Conservation (phyloP, 53 echinoderm and acorn worm species). For the Apostichopus leukothele region DNA sequence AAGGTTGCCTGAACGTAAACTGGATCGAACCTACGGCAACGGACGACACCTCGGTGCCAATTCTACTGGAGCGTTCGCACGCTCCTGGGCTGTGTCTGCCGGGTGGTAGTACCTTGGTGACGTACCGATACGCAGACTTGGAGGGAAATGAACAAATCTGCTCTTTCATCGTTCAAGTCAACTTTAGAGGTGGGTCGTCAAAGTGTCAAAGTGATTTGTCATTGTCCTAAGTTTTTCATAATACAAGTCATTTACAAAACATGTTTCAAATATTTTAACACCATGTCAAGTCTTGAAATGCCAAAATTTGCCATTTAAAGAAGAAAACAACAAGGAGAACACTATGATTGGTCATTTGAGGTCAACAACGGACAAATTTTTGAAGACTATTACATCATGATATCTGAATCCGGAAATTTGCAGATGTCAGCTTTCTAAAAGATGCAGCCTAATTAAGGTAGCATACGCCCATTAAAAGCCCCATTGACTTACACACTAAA, state of each 20-base stretch:
- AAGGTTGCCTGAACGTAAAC: conserved; percentile 3
- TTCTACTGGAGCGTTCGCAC: neutral
- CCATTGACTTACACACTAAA: no score
- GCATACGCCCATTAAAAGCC: no score
- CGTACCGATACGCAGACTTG: conserved; percentile 5
- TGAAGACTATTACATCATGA: no score
- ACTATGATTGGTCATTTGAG: neutral
- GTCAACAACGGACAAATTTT: neutral
- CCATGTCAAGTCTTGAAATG: no score
- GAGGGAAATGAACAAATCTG: conserved; percentile 16
- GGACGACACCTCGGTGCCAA: conserved; percentile 46
- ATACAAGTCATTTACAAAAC: no score
- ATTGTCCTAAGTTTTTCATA: no score
- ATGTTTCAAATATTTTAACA: no score
- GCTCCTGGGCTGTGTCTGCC: conserved; percentile 4
- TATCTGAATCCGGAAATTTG: no score
- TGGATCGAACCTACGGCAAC: conserved; percentile 59
- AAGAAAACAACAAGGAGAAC: neutral
- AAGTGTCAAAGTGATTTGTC: no score
- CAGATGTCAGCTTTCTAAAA: no score
- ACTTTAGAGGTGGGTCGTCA: neutral
- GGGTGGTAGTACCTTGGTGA: neutral
- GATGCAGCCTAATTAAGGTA: no score
- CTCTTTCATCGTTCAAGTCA: neutral
- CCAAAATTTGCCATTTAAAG: no score